Evolutionary conservation across 2,797 vertebrate genomes (phyloP).

Genomic region (Pantherophis alleghaniensis): DNA sequence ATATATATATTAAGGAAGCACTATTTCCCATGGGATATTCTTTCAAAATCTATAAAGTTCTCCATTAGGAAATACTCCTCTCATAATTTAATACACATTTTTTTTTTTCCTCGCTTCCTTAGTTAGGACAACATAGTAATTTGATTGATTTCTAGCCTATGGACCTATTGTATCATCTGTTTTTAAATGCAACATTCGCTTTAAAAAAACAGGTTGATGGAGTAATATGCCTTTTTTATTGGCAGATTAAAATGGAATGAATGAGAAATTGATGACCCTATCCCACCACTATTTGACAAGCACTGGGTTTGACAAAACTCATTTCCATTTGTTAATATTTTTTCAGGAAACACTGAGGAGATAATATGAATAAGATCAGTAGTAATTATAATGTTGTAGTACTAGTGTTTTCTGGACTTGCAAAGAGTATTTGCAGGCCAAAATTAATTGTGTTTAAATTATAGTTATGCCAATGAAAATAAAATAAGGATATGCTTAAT

Average conservation of each 20-base stretch:
- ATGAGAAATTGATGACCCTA: slow-evolving; percentile 13
- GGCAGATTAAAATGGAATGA: background rate
- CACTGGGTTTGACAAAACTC: background rate
- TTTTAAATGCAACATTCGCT: slow-evolving; percentile 16
- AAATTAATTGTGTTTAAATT: background rate
- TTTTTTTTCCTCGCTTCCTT: slow-evolving; percentile 25
- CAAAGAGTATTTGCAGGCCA: background rate
- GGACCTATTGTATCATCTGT: slow-evolving; percentile 21
- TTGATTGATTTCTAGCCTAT: slow-evolving; percentile 22
- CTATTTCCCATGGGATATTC: slow-evolving; percentile 35
- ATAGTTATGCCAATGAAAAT: background rate
- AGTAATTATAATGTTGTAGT: background rate
- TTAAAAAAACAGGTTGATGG: slow-evolving; percentile 1
- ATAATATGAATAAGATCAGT: background rate
- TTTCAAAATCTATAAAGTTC: slow-evolving; percentile 16
- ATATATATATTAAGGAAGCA: background rate
- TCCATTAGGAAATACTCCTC: slow-evolving; percentile 27
- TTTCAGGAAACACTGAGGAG: slow-evolving; percentile 6
- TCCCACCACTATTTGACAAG: slow-evolving; percentile 25
- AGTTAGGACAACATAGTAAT: slow-evolving; percentile 27
- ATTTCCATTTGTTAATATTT: slow-evolving; percentile 24
- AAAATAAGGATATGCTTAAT: background rate
- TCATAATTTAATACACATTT: slow-evolving; percentile 38
- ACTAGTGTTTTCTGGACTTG: background rate
- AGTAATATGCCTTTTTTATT: background rate